Conservation (phyloP, 2,888 invertebrate genomes). For the Cabera pusaria region DNA sequence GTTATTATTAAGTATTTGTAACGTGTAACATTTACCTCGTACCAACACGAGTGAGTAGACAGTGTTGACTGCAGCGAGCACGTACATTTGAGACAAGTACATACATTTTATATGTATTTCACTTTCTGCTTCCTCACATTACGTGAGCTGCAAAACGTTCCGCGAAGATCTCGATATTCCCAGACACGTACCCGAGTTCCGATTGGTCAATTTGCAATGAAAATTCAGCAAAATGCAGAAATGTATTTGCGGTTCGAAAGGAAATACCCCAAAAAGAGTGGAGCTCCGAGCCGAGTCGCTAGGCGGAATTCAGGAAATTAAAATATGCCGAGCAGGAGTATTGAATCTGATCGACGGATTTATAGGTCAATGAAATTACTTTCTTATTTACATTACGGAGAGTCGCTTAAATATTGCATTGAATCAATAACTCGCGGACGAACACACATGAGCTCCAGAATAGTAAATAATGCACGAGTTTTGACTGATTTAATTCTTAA, state of each 20-base stretch:
- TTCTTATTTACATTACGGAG: no score
- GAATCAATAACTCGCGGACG: no score
- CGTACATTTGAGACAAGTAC: no score
- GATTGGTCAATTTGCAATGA: conserved; percentile 41
- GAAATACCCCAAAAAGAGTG: conserved; percentile 16
- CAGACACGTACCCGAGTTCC: conserved; percentile 27
- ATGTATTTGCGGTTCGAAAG: conserved; percentile 24
- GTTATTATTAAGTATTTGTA: no score
- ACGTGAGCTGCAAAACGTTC: conserved; percentile 14
- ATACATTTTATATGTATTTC: no score
- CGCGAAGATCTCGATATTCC: conserved; percentile 30
- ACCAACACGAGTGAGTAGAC: no score
- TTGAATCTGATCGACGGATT: conserved; percentile 1
- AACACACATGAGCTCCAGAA: no score
- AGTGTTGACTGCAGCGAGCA: no score
- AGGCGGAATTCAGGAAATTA: conserved; percentile 14
- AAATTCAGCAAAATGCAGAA: conserved; percentile 30
- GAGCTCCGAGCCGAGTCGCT: neutral
- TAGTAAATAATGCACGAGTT: no score
- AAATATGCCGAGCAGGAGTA: conserved; percentile 1
- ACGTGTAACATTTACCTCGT: no score
- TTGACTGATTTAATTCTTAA: no score
- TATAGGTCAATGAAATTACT: neutral
- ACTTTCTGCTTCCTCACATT: neutral
- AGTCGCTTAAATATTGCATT: no score